These are phyloP conservation scores for Drosophila fulvimacula DNA, from an alignment of 2,888 invertebrate species.

Conservation along the genomic window DNA sequence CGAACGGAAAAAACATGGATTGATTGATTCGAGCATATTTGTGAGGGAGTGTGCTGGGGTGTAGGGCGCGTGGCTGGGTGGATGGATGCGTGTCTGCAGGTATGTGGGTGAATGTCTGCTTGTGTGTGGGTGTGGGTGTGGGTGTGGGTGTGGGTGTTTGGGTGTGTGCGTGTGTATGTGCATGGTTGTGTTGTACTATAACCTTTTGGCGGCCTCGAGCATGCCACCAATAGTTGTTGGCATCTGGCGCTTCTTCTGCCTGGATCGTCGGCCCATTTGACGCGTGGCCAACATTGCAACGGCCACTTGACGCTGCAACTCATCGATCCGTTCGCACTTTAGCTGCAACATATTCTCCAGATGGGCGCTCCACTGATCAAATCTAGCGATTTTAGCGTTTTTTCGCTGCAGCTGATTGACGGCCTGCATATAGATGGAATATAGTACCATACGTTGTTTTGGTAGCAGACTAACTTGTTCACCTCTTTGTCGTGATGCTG, in stretches of 20 bases:
- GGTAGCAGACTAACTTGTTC: conserved; percentile 34
- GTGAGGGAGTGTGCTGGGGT: not conserved
- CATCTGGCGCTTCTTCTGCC: not conserved
- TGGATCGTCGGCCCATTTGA: not conserved
- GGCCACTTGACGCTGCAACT: conserved; percentile 47
- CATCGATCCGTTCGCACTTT: conserved; percentile 69
- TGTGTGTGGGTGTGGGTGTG: not conserved
- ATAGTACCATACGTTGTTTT: conserved; percentile 61
- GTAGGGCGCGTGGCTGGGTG: too few species aligned
- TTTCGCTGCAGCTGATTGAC: conserved; percentile 49
- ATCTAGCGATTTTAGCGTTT: conserved; percentile 43
- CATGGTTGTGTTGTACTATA: not conserved
- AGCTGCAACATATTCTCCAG: conserved; percentile 69
- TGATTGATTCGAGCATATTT: not conserved
- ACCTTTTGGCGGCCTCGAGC: not conserved
- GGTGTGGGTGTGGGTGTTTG: not conserved
- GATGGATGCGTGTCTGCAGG: too few species aligned
- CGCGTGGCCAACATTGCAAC: not conserved
- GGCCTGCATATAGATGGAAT: conserved; percentile 65
- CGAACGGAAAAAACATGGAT: not conserved
- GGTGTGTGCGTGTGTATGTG: not conserved
- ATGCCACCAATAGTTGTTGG: conserved; percentile 1
- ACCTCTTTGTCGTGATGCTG: conserved; percentile 27
- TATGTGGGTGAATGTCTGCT: not conserved
- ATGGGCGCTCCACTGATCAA: conserved; percentile 57